Evolutionary conservation across 1,140 invertebrate genomes (phyloP), one percentile per base, ranked within the genome.

Genomic region (Drosophila nannoptera): DNA sequence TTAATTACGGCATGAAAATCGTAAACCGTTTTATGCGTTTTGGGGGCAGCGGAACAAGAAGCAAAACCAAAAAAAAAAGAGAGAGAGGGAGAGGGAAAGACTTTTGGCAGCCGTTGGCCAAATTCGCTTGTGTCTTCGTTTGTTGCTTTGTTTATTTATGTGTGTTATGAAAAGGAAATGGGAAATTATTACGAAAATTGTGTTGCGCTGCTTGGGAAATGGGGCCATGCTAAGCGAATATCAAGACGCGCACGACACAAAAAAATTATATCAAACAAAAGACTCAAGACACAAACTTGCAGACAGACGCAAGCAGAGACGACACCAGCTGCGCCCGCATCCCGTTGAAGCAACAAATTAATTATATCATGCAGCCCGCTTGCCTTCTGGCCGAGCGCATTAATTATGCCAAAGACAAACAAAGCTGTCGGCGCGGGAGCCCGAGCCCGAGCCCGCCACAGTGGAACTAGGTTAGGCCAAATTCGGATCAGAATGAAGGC

Each of bases 111-210:
- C 16, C n/a, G 29, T 7, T 61, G 55, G 62, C n/a, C 58, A 69
- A 70, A 66, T 61, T 64, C 32, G 61, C 56, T 60, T 59, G 11
- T 54, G 16, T 36, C 38, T 49, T 45, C 50, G 45, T 56, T 14
- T 55, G 11, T 31, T 32, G 55, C 52, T 54, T 33, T 43, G n/a
- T 43, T 16, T 43, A 7, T 52, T 60, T 59, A 29, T 70, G 54
- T 45, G 52, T 64, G 12, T 46, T 46, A 63, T 53, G 67, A 62
- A 76, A 76, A 76, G 71, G 71, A 76, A 76, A 70, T 76, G 67
- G 66, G 66, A 76, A 76, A 74, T 76, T 76, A 76, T 76, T 73
- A 76, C 62, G 58, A 76, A 73, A 70, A 66, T 66, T 62, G 54
- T 70, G 61, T 54, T 43, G 40, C 40, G 40, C 40, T 43, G 40